Percentiles rank a stretch among this genome's conserved stretches.
These are phyloP conservation scores for Delichon dasypus DNA, from an alignment of 2,797 vertebrate species.

Conservation along the genomic window DNA sequence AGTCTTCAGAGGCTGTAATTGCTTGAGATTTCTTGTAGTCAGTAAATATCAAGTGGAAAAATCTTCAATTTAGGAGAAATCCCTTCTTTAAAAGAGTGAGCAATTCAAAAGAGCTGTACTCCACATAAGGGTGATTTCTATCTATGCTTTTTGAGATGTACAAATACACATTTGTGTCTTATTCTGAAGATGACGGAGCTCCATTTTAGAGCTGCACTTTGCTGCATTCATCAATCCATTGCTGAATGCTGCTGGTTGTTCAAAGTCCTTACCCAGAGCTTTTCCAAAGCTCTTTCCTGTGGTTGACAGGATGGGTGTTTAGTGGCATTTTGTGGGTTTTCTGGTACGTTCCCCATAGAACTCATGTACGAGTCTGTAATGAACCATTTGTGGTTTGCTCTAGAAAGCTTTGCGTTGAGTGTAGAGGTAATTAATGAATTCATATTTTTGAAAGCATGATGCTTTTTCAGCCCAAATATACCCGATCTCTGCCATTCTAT, in stretches of 20 bases:
- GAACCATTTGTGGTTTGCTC: background rate
- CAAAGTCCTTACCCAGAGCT: background rate
- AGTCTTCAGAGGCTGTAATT: background rate
- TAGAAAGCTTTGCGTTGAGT: background rate
- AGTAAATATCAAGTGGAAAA: constrained; percentile 20
- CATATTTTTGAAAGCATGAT: background rate
- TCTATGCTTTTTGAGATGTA: background rate
- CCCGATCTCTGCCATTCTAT: background rate
- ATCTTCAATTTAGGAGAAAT: background rate
- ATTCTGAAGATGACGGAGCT: background rate
- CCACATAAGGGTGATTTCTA: background rate
- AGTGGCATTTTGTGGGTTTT: background rate
- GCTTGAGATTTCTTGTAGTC: constrained; percentile 9
- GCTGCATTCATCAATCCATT: background rate
- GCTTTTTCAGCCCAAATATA: background rate
- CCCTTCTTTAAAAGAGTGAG: background rate
- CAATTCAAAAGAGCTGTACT: background rate
- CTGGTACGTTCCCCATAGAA: background rate
- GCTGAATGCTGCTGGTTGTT: background rate
- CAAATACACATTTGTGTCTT: background rate
- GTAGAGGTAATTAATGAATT: background rate
- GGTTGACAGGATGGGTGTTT: background rate
- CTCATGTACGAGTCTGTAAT: background rate
- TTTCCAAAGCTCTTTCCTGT: background rate
- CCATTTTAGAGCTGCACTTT: background rate